These are phyloP conservation scores for Saxidomus purpurata DNA, from an alignment of 1,140 invertebrate species.

Conservation along the genomic window DNA sequence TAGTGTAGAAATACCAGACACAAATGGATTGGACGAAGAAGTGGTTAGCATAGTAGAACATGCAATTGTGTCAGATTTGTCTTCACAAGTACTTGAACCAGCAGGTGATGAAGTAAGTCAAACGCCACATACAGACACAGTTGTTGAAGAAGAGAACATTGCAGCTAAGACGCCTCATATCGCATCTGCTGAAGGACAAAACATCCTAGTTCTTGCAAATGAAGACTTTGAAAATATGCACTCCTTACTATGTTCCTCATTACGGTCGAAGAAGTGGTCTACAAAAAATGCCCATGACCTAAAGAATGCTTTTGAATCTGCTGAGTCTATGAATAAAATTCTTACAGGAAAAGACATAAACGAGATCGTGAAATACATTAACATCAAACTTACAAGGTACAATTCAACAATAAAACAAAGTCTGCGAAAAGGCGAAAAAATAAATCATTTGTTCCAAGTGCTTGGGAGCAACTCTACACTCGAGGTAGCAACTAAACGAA, in stretches of 20 bases:
- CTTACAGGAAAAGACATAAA: background rate
- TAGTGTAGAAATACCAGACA: background rate
- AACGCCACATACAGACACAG: too few species aligned
- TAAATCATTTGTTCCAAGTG: background rate
- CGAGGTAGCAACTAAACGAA: background rate
- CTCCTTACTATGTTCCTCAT: background rate
- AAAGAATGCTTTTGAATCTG: background rate
- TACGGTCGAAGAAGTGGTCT: background rate
- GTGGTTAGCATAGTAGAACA: background rate
- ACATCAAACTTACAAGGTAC: background rate
- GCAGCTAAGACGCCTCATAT: too few species aligned
- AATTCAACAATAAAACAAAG: background rate
- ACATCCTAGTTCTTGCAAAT: background rate
- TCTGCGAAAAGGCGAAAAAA: slow-evolving; percentile 18
- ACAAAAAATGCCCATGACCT: background rate
- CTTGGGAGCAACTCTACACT: background rate
- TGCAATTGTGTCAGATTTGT: background rate
- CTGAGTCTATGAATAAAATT: background rate
- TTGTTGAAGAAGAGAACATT: too few species aligned
- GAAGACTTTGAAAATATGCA: background rate
- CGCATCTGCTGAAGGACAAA: too few species aligned
- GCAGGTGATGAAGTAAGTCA: too few species aligned
- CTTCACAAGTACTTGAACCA: too few species aligned
- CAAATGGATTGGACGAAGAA: background rate
- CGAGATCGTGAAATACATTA: background rate